phyloP scores from a whole-genome alignment of 2,797 vertebrate species.

The Dromococcyx pavoninus region DNA sequence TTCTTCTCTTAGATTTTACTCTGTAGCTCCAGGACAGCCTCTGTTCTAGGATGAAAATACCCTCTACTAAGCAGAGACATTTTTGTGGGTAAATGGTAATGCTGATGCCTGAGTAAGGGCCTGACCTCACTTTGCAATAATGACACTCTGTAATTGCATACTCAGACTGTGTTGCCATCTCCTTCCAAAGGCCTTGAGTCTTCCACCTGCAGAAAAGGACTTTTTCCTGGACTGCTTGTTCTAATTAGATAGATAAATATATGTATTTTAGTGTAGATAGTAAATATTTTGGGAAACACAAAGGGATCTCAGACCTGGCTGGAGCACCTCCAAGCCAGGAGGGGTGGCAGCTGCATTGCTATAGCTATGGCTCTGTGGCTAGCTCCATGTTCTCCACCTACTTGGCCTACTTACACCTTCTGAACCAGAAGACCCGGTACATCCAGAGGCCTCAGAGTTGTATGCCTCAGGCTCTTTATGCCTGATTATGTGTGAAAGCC shows the following conservation, averaged over 20 bases:
- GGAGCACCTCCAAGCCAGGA: not conserved
- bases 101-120: not conserved
- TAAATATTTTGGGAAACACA: not conserved
- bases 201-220: not conserved
- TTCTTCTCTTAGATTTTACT: not conserved
- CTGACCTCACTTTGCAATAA: conserved; percentile 35
- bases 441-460: not conserved
- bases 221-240: not conserved
- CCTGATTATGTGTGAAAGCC: not conserved
- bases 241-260: not conserved
- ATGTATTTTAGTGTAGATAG: not conserved
- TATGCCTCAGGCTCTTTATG: not conserved
- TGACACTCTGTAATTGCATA: conserved; percentile 13
- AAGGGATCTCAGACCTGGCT: not conserved
- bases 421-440: not conserved
- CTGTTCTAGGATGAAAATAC: not conserved
- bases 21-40: not conserved
- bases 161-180: not conserved
- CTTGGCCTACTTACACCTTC: not conserved
- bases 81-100: not conserved
- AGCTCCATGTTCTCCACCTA: not conserved
- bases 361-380: not conserved
- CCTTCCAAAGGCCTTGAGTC: not conserved
- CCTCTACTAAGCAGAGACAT: not conserved
- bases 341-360: not conserved